A percentile compares a stretch with the other conserved stretches of the same genome.
These are phyloP conservation scores for Tetropium fuscum DNA, from an alignment of 2,888 invertebrate genomes.

Conservation along the genomic window DNA sequence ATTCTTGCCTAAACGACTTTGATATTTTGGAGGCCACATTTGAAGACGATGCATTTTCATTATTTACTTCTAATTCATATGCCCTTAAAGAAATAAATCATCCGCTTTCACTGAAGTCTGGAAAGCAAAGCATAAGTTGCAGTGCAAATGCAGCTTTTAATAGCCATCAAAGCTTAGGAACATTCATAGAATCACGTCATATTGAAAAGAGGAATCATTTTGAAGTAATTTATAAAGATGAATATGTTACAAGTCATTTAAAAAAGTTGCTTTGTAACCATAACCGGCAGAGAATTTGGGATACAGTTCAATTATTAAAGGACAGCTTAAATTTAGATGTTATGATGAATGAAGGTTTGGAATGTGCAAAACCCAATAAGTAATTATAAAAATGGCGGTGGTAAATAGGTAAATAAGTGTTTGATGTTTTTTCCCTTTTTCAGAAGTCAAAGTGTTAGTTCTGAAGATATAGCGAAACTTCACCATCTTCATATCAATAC, in stretches of 20 bases:
- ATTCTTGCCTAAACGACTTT: constrained; percentile 25
- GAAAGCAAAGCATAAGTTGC: background rate
- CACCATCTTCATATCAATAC: constrained; percentile 44
- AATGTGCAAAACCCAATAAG: constrained; percentile 2
- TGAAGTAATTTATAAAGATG: constrained; percentile 23
- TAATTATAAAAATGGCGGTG: constrained; percentile 6
- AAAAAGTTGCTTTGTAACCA: constrained; percentile 36
- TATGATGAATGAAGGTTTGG: constrained; percentile 27
- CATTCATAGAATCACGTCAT: background rate
- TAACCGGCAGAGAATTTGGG: constrained; percentile 42
- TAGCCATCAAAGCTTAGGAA: background rate
- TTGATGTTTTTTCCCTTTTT: no score
- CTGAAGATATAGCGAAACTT: constrained; percentile 40
- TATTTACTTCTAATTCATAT: background rate
- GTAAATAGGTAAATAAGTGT: background rate
- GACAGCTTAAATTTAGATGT: constrained; percentile 36
- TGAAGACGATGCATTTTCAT: no score
- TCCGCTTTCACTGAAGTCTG: background rate
- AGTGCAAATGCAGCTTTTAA: background rate
- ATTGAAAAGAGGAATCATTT: background rate
- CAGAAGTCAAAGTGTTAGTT: constrained; percentile 34
- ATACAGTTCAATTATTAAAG: constrained; percentile 35
- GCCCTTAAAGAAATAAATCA: background rate
- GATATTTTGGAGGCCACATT: background rate
- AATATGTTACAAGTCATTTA: constrained; percentile 23